These are phyloP conservation scores for Thereva nobilitata DNA, from an alignment of 2,888 invertebrate genomes.

Conservation along the genomic window DNA sequence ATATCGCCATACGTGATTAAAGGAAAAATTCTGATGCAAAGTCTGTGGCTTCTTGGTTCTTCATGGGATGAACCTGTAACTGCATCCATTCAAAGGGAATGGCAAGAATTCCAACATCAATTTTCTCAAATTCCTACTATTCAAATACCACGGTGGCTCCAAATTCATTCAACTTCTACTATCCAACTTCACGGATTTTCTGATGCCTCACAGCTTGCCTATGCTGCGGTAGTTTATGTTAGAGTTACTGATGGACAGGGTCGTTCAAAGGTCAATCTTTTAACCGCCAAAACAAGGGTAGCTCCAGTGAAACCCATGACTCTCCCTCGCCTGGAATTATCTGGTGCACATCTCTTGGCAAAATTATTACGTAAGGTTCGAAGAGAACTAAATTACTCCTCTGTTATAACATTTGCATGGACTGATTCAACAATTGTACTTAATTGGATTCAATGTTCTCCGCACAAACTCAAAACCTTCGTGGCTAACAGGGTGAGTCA, in stretches of 20 bases:
- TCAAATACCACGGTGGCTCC: too few species aligned
- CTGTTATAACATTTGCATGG: not conserved
- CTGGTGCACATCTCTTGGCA: not conserved
- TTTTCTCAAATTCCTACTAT: too few species aligned
- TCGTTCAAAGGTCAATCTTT: not conserved
- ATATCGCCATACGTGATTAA: too few species aligned
- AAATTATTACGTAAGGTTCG: not conserved
- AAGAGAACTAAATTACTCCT: not conserved
- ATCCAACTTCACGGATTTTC: too few species aligned
- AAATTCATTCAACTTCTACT: too few species aligned
- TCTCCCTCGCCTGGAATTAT: constrained; percentile 3
- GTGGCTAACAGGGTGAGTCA: not conserved
- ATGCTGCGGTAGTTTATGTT: too few species aligned
- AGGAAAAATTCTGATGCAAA: too few species aligned
- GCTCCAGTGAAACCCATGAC: not conserved
- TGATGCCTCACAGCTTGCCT: too few species aligned
- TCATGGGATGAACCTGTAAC: too few species aligned
- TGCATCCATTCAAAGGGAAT: too few species aligned
- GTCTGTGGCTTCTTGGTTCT: too few species aligned
- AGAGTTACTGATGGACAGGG: not conserved
- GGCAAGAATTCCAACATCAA: too few species aligned
- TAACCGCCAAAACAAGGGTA: constrained; percentile 22
- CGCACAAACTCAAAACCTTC: not conserved
- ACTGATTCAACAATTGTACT: constrained; percentile 9
- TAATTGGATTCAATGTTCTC: not conserved